Conservation (phyloP, 2,113 vertebrate species). For the Ahaetulla prasina region DNA sequence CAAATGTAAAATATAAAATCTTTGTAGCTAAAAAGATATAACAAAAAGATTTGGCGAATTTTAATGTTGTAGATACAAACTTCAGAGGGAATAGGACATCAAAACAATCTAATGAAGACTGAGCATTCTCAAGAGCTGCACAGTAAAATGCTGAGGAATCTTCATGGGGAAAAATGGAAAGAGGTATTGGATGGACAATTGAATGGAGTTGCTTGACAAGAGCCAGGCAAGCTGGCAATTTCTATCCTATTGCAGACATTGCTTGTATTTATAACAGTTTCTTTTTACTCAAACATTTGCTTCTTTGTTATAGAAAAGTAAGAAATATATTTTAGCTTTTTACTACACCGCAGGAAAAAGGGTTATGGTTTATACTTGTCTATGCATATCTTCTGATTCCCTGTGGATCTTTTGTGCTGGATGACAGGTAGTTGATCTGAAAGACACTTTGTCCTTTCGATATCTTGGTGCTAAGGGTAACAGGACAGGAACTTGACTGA, state of each 20-base stretch:
- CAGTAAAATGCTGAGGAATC: not conserved
- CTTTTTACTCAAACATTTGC: not conserved
- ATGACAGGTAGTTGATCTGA: conserved; percentile 53
- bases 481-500: conserved; percentile 40
- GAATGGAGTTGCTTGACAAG: not conserved
- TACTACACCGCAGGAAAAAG: not conserved
- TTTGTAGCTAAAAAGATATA: not conserved
- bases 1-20: not conserved
- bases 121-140: not conserved
- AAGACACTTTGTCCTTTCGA: conserved; percentile 54
- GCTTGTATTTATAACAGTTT: not conserved
- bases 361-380: conserved; percentile 51
- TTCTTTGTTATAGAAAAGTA: not conserved
- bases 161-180: not conserved
- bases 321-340: conserved; percentile 21
- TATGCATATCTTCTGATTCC: conserved; percentile 40
- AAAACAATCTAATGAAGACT: not conserved
- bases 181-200: not conserved
- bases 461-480: conserved; percentile 45
- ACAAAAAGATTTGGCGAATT: not conserved
- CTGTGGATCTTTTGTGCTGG: conserved; percentile 45
- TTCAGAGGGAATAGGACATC: not conserved
- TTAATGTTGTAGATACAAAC: not conserved
- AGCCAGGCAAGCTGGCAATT: too few species aligned
- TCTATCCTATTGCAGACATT: not conserved